Conservation (phyloP, 2,888 invertebrate species). For the Venusia cambrica region DNA sequence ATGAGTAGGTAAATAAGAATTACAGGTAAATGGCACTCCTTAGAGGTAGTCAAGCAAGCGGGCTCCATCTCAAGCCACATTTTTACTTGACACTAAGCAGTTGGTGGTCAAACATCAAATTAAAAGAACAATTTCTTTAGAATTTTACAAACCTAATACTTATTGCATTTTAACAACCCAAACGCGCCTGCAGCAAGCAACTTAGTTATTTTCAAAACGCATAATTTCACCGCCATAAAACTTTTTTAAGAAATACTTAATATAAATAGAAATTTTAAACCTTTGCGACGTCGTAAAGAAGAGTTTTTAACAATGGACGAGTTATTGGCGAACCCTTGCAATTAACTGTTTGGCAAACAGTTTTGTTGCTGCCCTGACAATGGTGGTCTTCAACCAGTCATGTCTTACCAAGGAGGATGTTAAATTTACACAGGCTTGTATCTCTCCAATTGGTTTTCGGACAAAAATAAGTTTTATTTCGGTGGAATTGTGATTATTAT, state of each 20-base stretch:
- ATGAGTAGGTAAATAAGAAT: too few species aligned
- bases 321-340: conserved; percentile 70
- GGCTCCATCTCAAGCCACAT: too few species aligned
- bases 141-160: too few species aligned
- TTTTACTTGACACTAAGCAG: too few species aligned
- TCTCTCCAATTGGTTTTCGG: neutral
- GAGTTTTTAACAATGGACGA: conserved; percentile 52
- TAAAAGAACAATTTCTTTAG: too few species aligned
- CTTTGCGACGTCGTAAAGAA: conserved; percentile 55
- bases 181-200: conserved; percentile 12
- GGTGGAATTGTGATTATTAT: neutral
- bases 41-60: too few species aligned
- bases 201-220: conserved; percentile 24
- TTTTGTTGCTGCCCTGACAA: conserved; percentile 52
- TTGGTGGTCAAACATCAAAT: too few species aligned
- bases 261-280: conserved; percentile 36
- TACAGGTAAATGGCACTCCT: too few species aligned
- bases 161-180: too few species aligned
- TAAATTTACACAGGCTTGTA: neutral
- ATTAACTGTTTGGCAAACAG: conserved; percentile 65
- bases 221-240: conserved; percentile 30
- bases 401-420: conserved; percentile 34
- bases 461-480: conserved; percentile 1
- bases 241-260: conserved; percentile 21
- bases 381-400: conserved; percentile 57